Evolutionary conservation across 2,888 invertebrate species (phyloP).

Genomic region (Gasteruption jaculator): DNA sequence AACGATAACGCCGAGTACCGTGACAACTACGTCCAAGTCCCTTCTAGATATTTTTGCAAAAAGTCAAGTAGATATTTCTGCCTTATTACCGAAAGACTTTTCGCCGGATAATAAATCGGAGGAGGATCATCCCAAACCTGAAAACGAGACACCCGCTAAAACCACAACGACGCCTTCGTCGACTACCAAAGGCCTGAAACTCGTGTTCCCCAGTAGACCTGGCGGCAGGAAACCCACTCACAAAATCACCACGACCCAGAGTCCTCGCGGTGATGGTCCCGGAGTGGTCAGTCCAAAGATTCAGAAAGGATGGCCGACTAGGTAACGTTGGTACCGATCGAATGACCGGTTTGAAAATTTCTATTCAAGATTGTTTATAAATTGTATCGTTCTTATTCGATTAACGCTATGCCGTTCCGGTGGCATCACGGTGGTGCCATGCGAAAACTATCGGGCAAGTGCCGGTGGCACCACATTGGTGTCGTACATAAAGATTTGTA

Average conservation of each 20-base stretch:
- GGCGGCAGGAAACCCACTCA: slow-evolving; percentile 61
- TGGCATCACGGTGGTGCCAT: too few relatives aligned
- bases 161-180: slow-evolving; percentile 52
- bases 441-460: too few relatives aligned
- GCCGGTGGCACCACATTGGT: too few relatives aligned
- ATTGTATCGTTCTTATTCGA: too few relatives aligned
- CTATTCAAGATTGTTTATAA: too few relatives aligned
- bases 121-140: too few relatives aligned
- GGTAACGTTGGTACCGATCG: slow-evolving; percentile 52
- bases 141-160: slow-evolving; percentile 34
- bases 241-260: slow-evolving; percentile 57
- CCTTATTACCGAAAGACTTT: slow-evolving; percentile 58
- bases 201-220: slow-evolving; percentile 77
- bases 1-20: slow-evolving; percentile 20
- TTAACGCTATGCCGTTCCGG: too few relatives aligned
- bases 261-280: slow-evolving; percentile 53
- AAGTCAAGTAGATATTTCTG: slow-evolving; percentile 48
- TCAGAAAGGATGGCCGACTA: slow-evolving; percentile 79
- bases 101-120: slow-evolving; percentile 50
- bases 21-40: slow-evolving; percentile 22
- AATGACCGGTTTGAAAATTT: not conserved
- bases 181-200: slow-evolving; percentile 55
- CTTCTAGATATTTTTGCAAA: slow-evolving; percentile 44
- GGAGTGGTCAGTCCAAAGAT: slow-evolving; percentile 62
- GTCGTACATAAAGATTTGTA: too few relatives aligned